These are phyloP conservation scores for Ciconia nigra DNA, from an alignment of 2,797 vertebrate genomes.

Conservation along the genomic window DNA sequence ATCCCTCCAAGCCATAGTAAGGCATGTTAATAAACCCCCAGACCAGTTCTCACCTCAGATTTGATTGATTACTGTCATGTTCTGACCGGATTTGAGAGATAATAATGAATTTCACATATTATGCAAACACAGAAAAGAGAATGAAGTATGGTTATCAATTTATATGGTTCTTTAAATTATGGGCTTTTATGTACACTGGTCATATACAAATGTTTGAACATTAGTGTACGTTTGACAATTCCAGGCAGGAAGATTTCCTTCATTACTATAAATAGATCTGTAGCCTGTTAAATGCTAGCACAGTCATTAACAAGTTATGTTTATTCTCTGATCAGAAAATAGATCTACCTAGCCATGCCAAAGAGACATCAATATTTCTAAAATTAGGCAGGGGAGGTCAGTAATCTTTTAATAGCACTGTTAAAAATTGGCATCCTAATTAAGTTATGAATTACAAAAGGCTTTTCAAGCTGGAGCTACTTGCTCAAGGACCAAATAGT, in stretches of 20 bases:
- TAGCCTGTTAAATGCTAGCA: neutral
- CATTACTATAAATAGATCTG: neutral
- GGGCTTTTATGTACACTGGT: neutral
- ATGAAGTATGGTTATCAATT: neutral
- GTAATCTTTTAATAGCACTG: slow-evolving; percentile 18
- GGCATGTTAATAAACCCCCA: neutral
- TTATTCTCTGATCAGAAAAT: slow-evolving; percentile 29
- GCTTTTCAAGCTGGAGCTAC: neutral
- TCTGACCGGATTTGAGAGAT: neutral
- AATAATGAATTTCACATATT: neutral
- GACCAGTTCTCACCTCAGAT: neutral
- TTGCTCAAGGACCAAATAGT: neutral
- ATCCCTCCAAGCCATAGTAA: neutral
- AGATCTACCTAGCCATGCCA: slow-evolving; percentile 2
- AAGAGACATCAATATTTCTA: neutral
- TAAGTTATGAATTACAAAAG: slow-evolving; percentile 26
- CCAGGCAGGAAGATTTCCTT: neutral
- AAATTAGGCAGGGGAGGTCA: slow-evolving; percentile 26
- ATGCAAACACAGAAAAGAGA: neutral
- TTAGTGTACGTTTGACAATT: accelerated
- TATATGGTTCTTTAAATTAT: neutral
- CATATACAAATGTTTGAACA: neutral
- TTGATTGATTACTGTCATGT: neutral
- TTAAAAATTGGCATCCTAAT: slow-evolving; percentile 32
- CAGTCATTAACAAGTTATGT: slow-evolving; percentile 18